Base-by-base conservation (phyloP, 1,140 invertebrate genomes). In the Conopomorpha cramerella region DNA sequence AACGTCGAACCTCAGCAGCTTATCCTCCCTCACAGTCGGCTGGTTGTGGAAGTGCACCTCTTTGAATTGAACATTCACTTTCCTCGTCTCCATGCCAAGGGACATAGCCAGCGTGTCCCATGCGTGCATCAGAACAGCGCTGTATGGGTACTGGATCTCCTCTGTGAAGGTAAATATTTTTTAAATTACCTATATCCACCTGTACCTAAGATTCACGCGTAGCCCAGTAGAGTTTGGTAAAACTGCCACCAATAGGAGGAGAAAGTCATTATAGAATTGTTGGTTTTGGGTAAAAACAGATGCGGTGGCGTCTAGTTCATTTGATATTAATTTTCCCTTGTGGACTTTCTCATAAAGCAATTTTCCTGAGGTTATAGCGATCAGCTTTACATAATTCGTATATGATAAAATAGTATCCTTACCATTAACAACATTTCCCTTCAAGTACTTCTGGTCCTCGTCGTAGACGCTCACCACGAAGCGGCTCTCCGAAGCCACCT, bases 61-160 rank as follows among this genome's bases (percentile, higher is more conserved):
- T 0, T 33, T 16, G 17, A 63, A 57, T n/a, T 54, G 29, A 8
- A 66, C 48, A 0, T 50, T 45, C 3, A 52, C 0, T 8, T 39
- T 26, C 25, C 47, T 53, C 32, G 40, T 49, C 3, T 30, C 13
- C 6, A 39, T 6, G 1, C 38, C 42, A 0, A 49, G 13, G 1
- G 32, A 30, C 64, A 68, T 68, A 0, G 51, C 51, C 1, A 58
- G 37, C 0, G 59, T 55, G 26, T 67, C 63, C 63, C 63, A 67
- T 15, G 51, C 56, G 1, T 45, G 35, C 13, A 56, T 51, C 2
- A 68, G 32, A 1, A 44, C 38, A 2, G 51, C 53, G 25, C 58
- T 34, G 25, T 50, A 59, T 0, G 64, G 64, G 17, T 50, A 64
- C 2, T 44, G 16, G 6, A 39, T 56, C 17, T 45, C 45, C 17